Conservation (phyloP, 2,113 vertebrate species). For the Chascanopsetta lugubris region DNA sequence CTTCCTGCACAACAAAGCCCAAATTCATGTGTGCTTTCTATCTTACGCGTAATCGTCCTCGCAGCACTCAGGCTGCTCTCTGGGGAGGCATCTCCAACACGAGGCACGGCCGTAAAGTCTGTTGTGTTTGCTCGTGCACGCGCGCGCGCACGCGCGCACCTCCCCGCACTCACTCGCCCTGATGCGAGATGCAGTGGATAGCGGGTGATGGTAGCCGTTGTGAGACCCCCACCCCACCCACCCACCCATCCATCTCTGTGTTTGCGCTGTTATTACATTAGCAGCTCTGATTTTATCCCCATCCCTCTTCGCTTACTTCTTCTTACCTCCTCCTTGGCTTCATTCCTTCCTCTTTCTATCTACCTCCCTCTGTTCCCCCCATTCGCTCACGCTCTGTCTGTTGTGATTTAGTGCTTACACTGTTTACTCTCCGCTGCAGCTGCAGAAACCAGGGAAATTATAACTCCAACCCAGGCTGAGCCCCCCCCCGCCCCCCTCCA, state of each 20-base stretch:
- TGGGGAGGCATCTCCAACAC: conserved; percentile 67
- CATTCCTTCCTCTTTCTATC: conserved; percentile 27
- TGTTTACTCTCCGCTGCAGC: conserved; percentile 72
- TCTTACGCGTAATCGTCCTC: conserved; percentile 74
- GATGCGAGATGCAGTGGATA: conserved; percentile 66
- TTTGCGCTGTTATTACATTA: conserved; percentile 75
- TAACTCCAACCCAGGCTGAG: conserved; percentile 69
- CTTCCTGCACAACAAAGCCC: conserved; percentile 70
- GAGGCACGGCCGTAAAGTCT: conserved; percentile 52
- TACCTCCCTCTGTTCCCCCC: conserved; percentile 30
- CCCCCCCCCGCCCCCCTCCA: conserved; percentile 71
- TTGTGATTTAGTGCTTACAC: conserved; percentile 63
- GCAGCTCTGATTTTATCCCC: conserved; percentile 59
- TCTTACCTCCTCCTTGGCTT: conserved; percentile 34
- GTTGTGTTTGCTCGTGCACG: conserved; percentile 22
- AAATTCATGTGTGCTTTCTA: conserved; percentile 69
- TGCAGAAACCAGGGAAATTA: conserved; percentile 71
- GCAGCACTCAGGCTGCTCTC: conserved; percentile 67
- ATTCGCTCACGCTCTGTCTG: conserved; percentile 31
- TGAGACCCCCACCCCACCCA: conserved; percentile 60
- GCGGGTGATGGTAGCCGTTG: conserved; percentile 70
- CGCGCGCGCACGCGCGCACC: conserved; percentile 17
- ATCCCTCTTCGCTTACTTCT: conserved; percentile 29
- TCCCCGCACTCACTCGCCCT: conserved; percentile 41
- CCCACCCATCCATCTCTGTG: no score